These are phyloP conservation scores for Pediacus dermestoides DNA, from an alignment of 2,888 invertebrate genomes.

Conservation along the genomic window DNA sequence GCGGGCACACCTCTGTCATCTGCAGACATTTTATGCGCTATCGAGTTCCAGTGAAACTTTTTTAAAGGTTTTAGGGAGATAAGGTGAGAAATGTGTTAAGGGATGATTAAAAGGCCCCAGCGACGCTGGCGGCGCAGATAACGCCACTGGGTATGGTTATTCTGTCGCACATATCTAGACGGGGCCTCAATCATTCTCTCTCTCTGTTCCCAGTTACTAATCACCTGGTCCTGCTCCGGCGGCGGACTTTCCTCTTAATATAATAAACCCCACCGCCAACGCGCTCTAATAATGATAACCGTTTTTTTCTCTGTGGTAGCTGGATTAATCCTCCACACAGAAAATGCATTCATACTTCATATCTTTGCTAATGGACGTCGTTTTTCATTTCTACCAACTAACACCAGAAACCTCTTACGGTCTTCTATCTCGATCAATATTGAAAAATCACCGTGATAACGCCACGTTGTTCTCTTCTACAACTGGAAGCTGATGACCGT, in stretches of 20 bases:
- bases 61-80: constrained; percentile 39
- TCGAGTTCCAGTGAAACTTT: constrained; percentile 35
- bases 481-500: background rate
- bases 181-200: constrained; percentile 46
- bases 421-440: constrained; percentile 12
- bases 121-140: constrained; percentile 45
- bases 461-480: background rate
- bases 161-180: constrained; percentile 45
- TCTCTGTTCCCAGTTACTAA: constrained; percentile 41
- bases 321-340: constrained; percentile 46
- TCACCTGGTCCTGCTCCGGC: constrained; percentile 45
- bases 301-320: constrained; percentile 38
- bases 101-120: constrained; percentile 49
- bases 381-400: constrained; percentile 43
- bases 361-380: constrained; percentile 48
- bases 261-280: constrained; percentile 29
- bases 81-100: constrained; percentile 49
- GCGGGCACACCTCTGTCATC: constrained; percentile 46
- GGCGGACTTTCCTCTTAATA: constrained; percentile 19
- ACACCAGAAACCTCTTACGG: constrained; percentile 15
- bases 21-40: constrained; percentile 33
- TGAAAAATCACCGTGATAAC: constrained; percentile 11
- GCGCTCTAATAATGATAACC: constrained; percentile 40
- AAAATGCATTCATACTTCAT: constrained; percentile 50
- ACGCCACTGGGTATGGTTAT: constrained; percentile 32